Evolutionary conservation across 2,797 vertebrate species (phyloP).

Genomic region (Coracias cyanogaster): DNA sequence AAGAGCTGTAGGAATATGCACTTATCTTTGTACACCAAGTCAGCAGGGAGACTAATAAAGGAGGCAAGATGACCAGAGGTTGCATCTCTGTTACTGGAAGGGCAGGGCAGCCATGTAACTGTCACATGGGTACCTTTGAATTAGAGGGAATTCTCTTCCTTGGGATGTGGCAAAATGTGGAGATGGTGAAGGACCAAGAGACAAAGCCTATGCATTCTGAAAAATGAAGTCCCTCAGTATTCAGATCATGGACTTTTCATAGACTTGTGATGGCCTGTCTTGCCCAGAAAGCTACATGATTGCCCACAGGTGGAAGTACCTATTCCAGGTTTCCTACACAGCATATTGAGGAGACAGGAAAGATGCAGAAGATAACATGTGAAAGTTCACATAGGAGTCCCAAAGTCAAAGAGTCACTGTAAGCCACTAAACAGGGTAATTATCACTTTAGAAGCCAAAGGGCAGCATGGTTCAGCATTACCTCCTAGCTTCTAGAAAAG

Average conservation of each 20-base stretch:
- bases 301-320: not conserved
- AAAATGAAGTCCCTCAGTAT: not conserved
- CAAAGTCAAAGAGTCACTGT: not conserved
- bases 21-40: not conserved
- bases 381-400: not conserved
- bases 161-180: rapidly evolving
- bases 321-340: not conserved
- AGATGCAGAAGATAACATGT: not conserved
- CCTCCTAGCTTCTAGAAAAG: not conserved
- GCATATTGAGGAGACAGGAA: not conserved
- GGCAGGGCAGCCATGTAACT: rapidly evolving
- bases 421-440: not conserved
- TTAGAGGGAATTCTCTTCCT: not conserved
- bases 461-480: not conserved
- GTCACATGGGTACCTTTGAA: not conserved
- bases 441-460: not conserved
- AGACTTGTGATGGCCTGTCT: not conserved
- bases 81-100: not conserved
- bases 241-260: not conserved
- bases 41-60: not conserved
- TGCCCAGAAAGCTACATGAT: not conserved
- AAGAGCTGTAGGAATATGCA: not conserved
- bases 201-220: not conserved
- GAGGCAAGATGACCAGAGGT: not conserved
- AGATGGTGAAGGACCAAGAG: not conserved